Percentiles rank a stretch among this genome's conserved stretches.
Conservation (phyloP, 2,797 vertebrate genomes). For the Phrynocephalus guinanensis region DNA sequence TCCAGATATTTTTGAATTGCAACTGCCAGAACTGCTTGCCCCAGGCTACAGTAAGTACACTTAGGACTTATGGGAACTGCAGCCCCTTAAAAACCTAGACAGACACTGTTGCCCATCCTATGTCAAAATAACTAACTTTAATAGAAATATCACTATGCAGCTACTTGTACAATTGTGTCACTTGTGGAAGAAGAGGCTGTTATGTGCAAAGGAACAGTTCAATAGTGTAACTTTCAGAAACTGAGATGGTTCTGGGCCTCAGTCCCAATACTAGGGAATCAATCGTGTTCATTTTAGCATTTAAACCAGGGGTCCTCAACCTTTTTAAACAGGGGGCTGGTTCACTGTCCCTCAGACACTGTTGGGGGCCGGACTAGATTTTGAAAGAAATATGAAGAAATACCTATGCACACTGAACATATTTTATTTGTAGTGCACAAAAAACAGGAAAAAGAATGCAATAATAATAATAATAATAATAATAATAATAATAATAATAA, state of each 20-base stretch:
- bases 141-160: no score
- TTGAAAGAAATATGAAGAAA: no score
- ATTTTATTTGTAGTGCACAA: no score
- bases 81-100: background rate
- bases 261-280: background rate
- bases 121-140: background rate
- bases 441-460: no score
- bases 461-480: no score
- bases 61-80: background rate
- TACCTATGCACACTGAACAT: no score
- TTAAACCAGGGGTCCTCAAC: no score
- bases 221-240: background rate
- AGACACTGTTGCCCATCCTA: background rate
- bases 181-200: background rate
- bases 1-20: background rate
- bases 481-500: no score
- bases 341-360: no score
- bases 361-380: no score
- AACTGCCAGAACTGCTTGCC: background rate
- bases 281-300: background rate
- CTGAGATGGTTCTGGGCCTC: background rate
- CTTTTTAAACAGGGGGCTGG: no score
- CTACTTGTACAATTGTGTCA: background rate
- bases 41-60: background rate
- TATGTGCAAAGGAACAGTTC: background rate